Evolutionary conservation across 2,113 vertebrate species (phyloP).

Genomic region (Nerophis lumbriciformis): DNA sequence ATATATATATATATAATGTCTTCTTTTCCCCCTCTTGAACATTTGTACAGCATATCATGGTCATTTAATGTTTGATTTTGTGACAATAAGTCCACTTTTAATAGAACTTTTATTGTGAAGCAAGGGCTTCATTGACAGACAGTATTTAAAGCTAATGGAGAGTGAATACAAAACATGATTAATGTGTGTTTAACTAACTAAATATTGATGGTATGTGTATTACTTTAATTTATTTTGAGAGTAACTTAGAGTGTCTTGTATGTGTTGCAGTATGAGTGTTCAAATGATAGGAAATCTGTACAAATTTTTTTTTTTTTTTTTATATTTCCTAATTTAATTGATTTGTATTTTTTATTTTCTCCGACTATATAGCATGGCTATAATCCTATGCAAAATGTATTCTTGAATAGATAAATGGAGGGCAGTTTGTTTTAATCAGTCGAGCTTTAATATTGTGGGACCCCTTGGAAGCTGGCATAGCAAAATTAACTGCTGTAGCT

Average conservation of each 20-base stretch:
- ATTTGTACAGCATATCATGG: conserved; percentile 78
- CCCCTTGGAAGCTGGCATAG: conserved; percentile 80
- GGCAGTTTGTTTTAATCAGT: conserved; percentile 80
- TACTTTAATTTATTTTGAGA: conserved; percentile 75
- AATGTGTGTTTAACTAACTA: conserved; percentile 68
- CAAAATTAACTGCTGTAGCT: conserved; percentile 84
- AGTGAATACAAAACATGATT: conserved; percentile 65
- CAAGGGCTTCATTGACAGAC: conserved; percentile 65
- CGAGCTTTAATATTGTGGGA: conserved; percentile 83
- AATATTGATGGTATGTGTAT: conserved; percentile 66
- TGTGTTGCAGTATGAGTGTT: conserved; percentile 95
- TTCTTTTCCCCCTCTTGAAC: conserved; percentile 54
- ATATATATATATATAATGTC: conserved; percentile 1
- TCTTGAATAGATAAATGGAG: conserved; percentile 83
- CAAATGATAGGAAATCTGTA: conserved; percentile 76
- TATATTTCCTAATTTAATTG: conserved; percentile 75
- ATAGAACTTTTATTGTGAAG: conserved; percentile 69
- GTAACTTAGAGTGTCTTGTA: conserved; percentile 82
- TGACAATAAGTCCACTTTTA: conserved; percentile 57
- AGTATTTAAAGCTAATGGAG: conserved; percentile 72
- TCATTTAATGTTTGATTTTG: conserved; percentile 59
- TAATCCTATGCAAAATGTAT: conserved; percentile 96
- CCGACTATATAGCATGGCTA: conserved; percentile 90
- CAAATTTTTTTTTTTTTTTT: conserved; percentile 73
- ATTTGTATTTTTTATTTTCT: conserved; percentile 70